Evolutionary conservation across 2,113 vertebrate species (phyloP).

Genomic region (Larimichthys polyactis): DNA sequence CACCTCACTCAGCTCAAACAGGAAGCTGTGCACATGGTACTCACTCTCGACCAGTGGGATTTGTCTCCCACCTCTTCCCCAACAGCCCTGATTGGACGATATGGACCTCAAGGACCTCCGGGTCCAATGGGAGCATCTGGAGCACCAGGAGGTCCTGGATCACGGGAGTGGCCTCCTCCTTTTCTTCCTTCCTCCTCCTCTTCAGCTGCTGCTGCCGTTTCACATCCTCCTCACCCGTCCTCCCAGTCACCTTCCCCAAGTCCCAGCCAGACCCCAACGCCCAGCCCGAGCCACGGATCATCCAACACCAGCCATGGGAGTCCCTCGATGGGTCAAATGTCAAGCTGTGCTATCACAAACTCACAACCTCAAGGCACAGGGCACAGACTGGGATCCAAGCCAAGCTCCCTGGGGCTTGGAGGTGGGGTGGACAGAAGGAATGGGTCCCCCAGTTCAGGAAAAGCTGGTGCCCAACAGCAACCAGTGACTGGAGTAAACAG

Average conservation of each 20-base stretch:
- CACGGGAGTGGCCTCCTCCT: conserved; percentile 71
- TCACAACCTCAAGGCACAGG: conserved; percentile 64
- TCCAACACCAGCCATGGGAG: conserved; percentile 60
- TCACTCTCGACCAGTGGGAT: conserved; percentile 90
- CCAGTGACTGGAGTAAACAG: conserved; percentile 83
- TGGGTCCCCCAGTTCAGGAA: conserved; percentile 88
- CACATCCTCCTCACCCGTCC: conserved; percentile 70
- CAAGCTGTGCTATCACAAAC: conserved; percentile 47
- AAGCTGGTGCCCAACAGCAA: conserved; percentile 82
- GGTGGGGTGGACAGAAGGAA: conserved; percentile 90
- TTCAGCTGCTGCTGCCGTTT: conserved; percentile 50
- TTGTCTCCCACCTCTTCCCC: conserved; percentile 92
- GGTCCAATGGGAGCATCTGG: conserved; percentile 52
- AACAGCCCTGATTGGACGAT: conserved; percentile 80
- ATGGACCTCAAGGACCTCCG: conserved; percentile 58
- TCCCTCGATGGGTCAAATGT: conserved; percentile 55
- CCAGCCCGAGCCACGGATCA: conserved; percentile 72
- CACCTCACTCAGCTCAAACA: conserved; percentile 97
- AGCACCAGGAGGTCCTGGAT: conserved; percentile 50
- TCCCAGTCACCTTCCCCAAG: conserved; percentile 80
- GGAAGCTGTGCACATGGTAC: conserved; percentile 96
- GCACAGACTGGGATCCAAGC: conserved; percentile 91
- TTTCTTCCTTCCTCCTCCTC: conserved; percentile 71
- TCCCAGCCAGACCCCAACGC: conserved; percentile 72
- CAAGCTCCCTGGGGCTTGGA: conserved; percentile 91